Evolutionary conservation across 2,113 vertebrate species (phyloP).

Genomic region (Rhinolophus ferrumequinum): DNA sequence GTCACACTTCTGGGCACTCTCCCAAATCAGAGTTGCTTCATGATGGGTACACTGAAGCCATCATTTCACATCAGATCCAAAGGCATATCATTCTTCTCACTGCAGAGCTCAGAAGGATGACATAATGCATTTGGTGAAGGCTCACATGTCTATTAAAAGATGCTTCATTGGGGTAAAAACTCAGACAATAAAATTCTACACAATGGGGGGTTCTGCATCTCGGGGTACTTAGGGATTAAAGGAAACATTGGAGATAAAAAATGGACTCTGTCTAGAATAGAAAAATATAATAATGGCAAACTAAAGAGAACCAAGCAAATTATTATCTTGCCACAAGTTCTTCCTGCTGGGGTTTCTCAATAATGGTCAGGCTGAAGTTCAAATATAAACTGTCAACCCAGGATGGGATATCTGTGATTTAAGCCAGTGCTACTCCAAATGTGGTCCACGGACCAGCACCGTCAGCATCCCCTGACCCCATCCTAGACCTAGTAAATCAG

Average conservation of each 20-base stretch:
- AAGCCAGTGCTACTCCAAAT: background rate
- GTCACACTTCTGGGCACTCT: conserved; percentile 26
- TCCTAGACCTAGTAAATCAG: background rate
- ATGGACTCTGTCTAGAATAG: conserved; percentile 6
- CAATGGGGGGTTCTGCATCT: background rate
- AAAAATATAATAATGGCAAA: background rate
- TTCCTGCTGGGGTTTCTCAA: background rate
- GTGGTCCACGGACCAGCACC: background rate
- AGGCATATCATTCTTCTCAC: conserved; percentile 65
- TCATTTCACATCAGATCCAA: conserved; percentile 62
- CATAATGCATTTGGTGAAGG: conserved; percentile 71
- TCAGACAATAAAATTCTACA: conserved; percentile 66
- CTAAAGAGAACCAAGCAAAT: conserved; percentile 28
- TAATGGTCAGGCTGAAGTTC: conserved; percentile 37
- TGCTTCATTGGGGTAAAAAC: conserved; percentile 72
- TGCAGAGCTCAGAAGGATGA: conserved; percentile 26
- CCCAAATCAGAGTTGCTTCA: conserved; percentile 46
- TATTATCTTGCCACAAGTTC: background rate
- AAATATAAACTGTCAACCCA: background rate
- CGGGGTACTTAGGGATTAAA: conserved; percentile 64
- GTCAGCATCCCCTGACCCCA: background rate
- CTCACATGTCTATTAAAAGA: conserved; percentile 75
- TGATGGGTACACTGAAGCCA: conserved; percentile 71
- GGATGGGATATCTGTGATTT: background rate
- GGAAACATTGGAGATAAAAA: conserved; percentile 51